phyloP scores from a whole-genome alignment of 64 coral and sea anemone species.

The Porites australiensis region DNA sequence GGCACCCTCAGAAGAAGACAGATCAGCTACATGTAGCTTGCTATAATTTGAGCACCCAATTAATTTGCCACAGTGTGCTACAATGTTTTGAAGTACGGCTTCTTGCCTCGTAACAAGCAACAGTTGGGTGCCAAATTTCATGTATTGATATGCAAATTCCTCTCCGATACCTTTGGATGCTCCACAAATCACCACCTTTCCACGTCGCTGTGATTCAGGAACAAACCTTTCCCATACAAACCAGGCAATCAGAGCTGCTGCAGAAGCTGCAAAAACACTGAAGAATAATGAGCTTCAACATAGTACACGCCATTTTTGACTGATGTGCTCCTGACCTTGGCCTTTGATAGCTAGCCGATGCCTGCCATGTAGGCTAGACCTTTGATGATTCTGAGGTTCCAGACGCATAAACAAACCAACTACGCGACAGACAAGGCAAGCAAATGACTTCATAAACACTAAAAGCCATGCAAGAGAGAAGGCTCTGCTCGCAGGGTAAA shows the following conservation, averaged over 20 bases:
- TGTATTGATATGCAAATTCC: conserved; percentile 72
- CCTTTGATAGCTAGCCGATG: no score
- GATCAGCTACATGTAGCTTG: conserved; percentile 43
- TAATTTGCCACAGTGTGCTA: conserved; percentile 59
- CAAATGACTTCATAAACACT: no score
- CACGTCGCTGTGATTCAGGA: conserved; percentile 37
- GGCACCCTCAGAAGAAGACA: conserved; percentile 79
- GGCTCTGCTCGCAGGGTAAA: no score
- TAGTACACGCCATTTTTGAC: background rate
- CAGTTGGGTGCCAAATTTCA: conserved; percentile 72
- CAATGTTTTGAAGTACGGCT: conserved; percentile 65
- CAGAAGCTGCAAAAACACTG: conserved; percentile 40
- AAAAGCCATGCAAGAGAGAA: no score
- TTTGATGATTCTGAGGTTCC: no score
- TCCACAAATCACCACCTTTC: conserved; percentile 75
- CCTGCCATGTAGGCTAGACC: no score
- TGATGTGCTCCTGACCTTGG: no score
- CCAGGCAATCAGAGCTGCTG: conserved; percentile 71
- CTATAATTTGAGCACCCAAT: conserved; percentile 61
- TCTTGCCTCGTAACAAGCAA: conserved; percentile 78
- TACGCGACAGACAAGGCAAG: no score
- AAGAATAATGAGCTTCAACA: conserved; percentile 20
- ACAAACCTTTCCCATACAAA: conserved; percentile 55
- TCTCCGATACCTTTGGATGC: conserved; percentile 82
- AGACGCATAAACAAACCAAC: no score